phyloP scores from a whole-genome alignment of 2,888 invertebrate genomes.

The Andrena dorsata region DNA sequence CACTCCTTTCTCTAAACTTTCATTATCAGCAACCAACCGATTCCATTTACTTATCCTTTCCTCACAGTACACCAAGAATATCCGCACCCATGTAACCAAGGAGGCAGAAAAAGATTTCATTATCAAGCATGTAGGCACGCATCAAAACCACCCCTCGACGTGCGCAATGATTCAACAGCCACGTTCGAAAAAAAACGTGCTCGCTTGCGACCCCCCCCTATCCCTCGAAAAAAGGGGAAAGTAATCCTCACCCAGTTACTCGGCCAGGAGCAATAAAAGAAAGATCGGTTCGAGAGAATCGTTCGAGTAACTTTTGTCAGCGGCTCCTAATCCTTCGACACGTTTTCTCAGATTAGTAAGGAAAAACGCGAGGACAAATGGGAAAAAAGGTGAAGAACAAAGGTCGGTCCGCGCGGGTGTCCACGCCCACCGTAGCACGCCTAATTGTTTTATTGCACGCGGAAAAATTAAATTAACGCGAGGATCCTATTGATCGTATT shows the following conservation, averaged over 20 bases:
- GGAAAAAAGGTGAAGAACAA: neutral
- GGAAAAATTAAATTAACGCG: constrained; percentile 27
- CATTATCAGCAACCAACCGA: too few species aligned
- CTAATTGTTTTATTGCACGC: constrained; percentile 34
- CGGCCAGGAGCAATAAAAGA: neutral
- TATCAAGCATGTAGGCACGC: too few species aligned
- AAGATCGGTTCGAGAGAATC: neutral
- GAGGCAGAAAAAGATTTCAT: too few species aligned
- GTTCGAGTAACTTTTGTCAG: constrained; percentile 4
- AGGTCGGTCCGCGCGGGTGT: neutral
- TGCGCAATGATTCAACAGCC: too few species aligned
- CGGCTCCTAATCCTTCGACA: neutral
- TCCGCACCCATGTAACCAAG: too few species aligned
- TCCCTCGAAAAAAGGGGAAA: too few species aligned
- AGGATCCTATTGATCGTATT: constrained; percentile 41
- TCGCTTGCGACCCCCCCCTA: too few species aligned
- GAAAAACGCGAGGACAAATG: neutral
- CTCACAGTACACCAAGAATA: too few species aligned
- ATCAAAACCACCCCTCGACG: too few species aligned
- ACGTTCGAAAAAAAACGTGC: too few species aligned
- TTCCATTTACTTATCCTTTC: too few species aligned
- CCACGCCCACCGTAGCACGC: neutral
- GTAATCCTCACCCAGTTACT: neutral
- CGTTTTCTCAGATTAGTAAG: neutral
- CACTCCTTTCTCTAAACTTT: too few species aligned